Base-by-base conservation (phyloP, 2,113 vertebrate species). In the Scytalopus superciliaris region DNA sequence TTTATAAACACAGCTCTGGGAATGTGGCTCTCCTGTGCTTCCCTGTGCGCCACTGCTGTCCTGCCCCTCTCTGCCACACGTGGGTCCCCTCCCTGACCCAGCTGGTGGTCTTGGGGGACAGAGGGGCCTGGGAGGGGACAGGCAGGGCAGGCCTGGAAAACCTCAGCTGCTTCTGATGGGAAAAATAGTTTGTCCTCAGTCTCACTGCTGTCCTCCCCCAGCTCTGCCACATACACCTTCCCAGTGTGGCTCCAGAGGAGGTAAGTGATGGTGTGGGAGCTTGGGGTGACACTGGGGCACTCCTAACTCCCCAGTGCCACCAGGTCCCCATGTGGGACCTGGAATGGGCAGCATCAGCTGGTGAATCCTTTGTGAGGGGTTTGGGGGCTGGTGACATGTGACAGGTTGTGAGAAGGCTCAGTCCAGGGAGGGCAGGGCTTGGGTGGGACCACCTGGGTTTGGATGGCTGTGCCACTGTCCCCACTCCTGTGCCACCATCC, bases 11-110 rank as follows among this genome's bases (percentile, higher is more conserved):
- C 35, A 30, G 24, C 27, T 3, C 27, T 2, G 5, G 59, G 24
- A 44, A 21, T 17, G 1, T 0, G 0, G 25, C 22, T 77, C n/a
- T 42, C 10, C 53, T 0, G 1, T 6, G 12, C 57, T 50, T 50
- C 64, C 56, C 64, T 15, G n/a, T 14, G 37, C 19, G 6, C 27
- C 10, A 0, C 77, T 68, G 47, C 44, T 37, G 19, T 62, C 39
- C 79, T 52, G 47, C 17, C 37, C 14, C 28, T 53, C 74, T 56
- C 82, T 80, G 63, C 78, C 64, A 9, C 60, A 24, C 0, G 2
- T 4, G 31, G 17, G 55, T 19, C 33, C 53, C 53, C 30, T 14
- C 53, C 45, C 76, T 45, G 35, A 39, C 8, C 10, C 1, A 0
- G 12, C 25, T 76, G 39, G 40, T 44, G 39, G 3, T 14, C 27